A percentile compares a stretch with the other conserved stretches of the same genome.
These are phyloP conservation scores for Venusia cambrica DNA, from an alignment of 2,888 invertebrate species.

Conservation along the genomic window DNA sequence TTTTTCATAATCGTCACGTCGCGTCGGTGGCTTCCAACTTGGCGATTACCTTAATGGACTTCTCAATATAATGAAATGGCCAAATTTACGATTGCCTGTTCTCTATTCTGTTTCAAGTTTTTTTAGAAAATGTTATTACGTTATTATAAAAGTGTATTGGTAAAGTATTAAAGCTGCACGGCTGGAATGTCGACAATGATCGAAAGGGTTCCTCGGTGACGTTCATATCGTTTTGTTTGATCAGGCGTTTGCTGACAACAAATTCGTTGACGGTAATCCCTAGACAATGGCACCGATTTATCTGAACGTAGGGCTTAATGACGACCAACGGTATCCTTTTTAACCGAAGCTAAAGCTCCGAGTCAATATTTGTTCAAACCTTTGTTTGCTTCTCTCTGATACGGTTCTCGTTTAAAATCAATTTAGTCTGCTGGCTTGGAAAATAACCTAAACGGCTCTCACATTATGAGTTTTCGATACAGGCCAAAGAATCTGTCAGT, in stretches of 20 bases:
- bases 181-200: conserved; percentile 55
- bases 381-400: conserved; percentile 45
- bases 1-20: conserved; percentile 74
- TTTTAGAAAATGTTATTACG: conserved; percentile 34
- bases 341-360: conserved; percentile 54
- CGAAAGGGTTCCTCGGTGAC: conserved; percentile 58
- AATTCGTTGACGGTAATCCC: conserved; percentile 79
- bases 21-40: conserved; percentile 65
- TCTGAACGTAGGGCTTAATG: conserved; percentile 52
- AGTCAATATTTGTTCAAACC: conserved; percentile 64
- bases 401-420: conserved; percentile 31
- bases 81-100: conserved; percentile 53
- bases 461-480: conserved; percentile 6
- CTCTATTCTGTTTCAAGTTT: conserved; percentile 33
- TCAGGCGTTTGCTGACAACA: conserved; percentile 77
- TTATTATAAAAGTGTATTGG: conserved; percentile 44
- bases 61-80: conserved; percentile 70
- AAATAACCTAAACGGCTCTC: background rate
- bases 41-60: conserved; percentile 74
- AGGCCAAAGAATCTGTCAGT: conserved; percentile 4
- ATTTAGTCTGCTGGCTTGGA: conserved; percentile 3
- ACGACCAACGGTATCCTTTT: conserved; percentile 58
- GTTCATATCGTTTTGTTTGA: conserved; percentile 74
- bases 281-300: conserved; percentile 72
- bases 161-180: conserved; percentile 58